Conservation (phyloP, 2,888 invertebrate genomes). For the Drosophila prostipennis region DNA sequence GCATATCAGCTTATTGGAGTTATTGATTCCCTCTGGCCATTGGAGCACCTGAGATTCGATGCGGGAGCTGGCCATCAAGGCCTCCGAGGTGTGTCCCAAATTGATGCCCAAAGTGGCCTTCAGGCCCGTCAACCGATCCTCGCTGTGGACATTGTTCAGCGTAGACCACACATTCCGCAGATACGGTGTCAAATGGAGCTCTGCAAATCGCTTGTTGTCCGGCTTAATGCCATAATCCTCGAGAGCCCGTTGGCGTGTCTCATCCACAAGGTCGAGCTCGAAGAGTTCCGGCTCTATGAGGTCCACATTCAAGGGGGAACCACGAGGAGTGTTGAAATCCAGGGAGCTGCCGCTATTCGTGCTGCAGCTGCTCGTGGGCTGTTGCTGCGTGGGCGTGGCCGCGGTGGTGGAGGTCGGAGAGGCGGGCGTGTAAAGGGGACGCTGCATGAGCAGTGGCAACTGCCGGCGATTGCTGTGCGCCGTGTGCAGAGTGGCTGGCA, state of each 20-base stretch:
- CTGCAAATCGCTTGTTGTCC: conserved; percentile 92
- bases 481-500: conserved; percentile 81
- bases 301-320: conserved; percentile 69
- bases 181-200: conserved; percentile 89
- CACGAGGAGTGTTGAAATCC: conserved; percentile 48
- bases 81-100: conserved; percentile 75
- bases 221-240: conserved; percentile 91
- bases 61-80: conserved; percentile 78
- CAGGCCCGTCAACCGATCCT: conserved; percentile 87
- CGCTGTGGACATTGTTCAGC: conserved; percentile 84
- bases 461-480: conserved; percentile 82
- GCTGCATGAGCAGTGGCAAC: conserved; percentile 77
- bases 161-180: conserved; percentile 92
- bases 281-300: conserved; percentile 70
- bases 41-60: conserved; percentile 81
- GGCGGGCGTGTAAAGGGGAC: conserved; percentile 63
- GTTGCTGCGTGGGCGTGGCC: conserved; percentile 40
- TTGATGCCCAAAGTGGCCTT: conserved; percentile 83
- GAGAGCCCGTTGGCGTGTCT: conserved; percentile 88
- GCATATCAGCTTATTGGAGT: conserved; percentile 78
- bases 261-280: conserved; percentile 76
- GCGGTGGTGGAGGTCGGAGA: conserved; percentile 54
- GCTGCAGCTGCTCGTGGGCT: conserved; percentile 56
- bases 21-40: conserved; percentile 84
- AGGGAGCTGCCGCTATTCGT: conserved; percentile 59